Evolutionary conservation across 2,888 invertebrate species (phyloP), one percentile per base, ranked within the genome.

Genomic region (Norana najaformis): DNA sequence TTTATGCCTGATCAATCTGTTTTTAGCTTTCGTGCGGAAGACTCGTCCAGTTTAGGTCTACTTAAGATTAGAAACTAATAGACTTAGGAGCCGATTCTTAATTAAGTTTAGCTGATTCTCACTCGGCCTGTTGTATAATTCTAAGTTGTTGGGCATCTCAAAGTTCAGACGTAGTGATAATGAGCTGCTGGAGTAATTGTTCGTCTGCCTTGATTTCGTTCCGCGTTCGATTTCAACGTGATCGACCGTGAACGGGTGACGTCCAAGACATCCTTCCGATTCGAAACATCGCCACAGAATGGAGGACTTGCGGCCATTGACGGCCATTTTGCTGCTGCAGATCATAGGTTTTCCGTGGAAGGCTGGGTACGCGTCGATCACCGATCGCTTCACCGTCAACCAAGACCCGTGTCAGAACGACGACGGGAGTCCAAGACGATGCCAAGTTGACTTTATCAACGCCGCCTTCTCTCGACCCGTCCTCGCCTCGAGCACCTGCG

Each of bases 391-490:
- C 6, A 18, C 85, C 16, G 37, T 23, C 36, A 37, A 35, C 36
- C 35, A 35, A 20, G 98, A 98, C 95, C 98, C 98, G 11, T 98
- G 98, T 95, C 97, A 97, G 95, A 97, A 97, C 95, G 97, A 97
- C 69, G 93, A 93, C 53, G 95, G 95, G 92, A 97, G 97, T 92
- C 95, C 96, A 8, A 96, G 97, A 90, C 96, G 97, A 93, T 99
- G 99, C 96, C 97, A 98, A 94, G 99, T 99, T 23, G 99, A 99
- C 95, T 99, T 99, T 95, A 99, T 99, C 90, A 99, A 99, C 95
- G 98, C 99, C 53, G 99, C 99, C 47, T 99, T 98, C 95, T 98
- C 97, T 20, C 96, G 97, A 89, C 96, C 97, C 88, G 98, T 99
- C 36, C 96, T 96, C 90, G 95, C 95, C 0, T 95, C 98, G 88